Conservation (phyloP, 2,888 invertebrate species). For the Epiblema foenella region DNA sequence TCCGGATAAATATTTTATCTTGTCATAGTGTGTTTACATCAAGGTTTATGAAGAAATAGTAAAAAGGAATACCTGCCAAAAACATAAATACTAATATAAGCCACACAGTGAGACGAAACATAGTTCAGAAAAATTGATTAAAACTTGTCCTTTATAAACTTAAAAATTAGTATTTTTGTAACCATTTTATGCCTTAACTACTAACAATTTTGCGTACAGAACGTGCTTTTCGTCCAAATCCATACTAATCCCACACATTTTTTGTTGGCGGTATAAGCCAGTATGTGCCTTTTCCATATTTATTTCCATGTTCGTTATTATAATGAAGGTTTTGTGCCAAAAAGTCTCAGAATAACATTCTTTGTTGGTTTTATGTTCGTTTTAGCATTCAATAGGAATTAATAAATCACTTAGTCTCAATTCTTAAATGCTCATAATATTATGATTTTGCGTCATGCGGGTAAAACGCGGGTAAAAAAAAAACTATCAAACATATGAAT, state of each 20-base stretch:
- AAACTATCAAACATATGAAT: not conserved
- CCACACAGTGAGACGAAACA: not conserved
- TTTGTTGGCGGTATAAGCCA: too few species aligned
- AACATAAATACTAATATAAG: too few species aligned
- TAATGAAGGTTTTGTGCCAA: too few species aligned
- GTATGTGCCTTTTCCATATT: not conserved
- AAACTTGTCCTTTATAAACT: too few species aligned
- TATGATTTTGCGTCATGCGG: not conserved
- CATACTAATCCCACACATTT: too few species aligned
- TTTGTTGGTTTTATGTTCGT: not conserved
- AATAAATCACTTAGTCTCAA: not conserved
- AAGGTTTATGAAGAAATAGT: too few species aligned
- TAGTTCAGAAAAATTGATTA: not conserved
- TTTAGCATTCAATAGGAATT: not conserved
- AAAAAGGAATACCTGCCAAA: too few species aligned
- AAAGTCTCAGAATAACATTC: not conserved
- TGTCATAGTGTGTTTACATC: too few species aligned
- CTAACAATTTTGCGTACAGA: too few species aligned
- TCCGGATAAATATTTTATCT: not conserved
- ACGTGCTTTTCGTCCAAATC: too few species aligned
- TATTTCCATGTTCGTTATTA: not conserved
- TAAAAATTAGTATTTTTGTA: too few species aligned
- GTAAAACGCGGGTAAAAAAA: constrained; percentile 8
- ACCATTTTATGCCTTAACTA: too few species aligned
- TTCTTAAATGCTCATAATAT: not conserved